Percentiles rank a stretch among this genome's conserved stretches.
These are phyloP conservation scores for Rhyzopertha dominica DNA, from an alignment of 1,140 invertebrate species.

Conservation along the genomic window DNA sequence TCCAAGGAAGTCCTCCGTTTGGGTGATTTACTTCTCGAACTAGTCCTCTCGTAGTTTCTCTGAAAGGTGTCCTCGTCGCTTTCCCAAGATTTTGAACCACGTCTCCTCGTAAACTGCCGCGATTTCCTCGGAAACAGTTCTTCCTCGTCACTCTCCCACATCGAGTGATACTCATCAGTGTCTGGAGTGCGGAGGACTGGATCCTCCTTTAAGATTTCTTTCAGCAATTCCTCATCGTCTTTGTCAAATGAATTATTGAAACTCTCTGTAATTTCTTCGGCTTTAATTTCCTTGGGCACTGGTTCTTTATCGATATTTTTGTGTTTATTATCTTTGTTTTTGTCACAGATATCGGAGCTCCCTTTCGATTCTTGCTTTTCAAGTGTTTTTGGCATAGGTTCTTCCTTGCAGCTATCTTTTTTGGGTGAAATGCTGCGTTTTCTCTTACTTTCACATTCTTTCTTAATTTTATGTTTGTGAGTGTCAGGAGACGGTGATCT, in stretches of 20 bases:
- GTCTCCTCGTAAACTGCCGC: background rate
- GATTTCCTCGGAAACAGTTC: too few species aligned
- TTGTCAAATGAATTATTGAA: background rate
- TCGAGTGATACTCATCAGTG: conserved; percentile 37
- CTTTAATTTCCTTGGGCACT: background rate
- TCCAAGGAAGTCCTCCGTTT: too few species aligned
- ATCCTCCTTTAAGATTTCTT: background rate
- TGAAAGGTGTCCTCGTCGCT: conserved; percentile 25
- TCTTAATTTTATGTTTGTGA: conserved; percentile 10
- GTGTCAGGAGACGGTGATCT: background rate
- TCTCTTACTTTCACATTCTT: conserved; percentile 6
- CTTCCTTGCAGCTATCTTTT: conserved; percentile 4
- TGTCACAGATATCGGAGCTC: background rate
- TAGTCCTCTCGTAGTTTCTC: conserved; percentile 9
- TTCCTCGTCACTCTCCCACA: conserved; percentile 37
- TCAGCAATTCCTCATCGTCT: conserved; percentile 8
- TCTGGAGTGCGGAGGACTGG: conserved; percentile 24
- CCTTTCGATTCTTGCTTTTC: background rate
- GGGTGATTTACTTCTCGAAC: background rate
- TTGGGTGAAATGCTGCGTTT: background rate
- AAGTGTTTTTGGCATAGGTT: background rate
- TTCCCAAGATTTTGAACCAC: conserved; percentile 13
- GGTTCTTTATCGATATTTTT: conserved; percentile 4
- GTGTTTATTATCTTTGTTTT: conserved; percentile 2
- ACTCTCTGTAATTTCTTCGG: background rate